Conservation (phyloP, 92 coral and sea anemone species). For the Zoanthus gigantus region DNA sequence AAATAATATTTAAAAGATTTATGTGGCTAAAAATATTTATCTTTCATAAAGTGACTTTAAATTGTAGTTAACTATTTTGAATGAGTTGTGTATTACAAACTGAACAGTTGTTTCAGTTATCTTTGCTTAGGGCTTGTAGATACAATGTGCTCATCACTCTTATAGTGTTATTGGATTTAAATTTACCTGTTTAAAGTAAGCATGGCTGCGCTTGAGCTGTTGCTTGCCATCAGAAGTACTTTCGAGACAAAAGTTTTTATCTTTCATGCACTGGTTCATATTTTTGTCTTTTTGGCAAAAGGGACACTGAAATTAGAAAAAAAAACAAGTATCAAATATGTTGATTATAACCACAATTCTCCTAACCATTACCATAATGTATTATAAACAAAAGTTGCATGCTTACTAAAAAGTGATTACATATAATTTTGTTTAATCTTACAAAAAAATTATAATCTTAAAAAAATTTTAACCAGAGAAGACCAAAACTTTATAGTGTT, state of each 20-base stretch:
- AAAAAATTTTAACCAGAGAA: not conserved
- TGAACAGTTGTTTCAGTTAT: constrained; percentile 1
- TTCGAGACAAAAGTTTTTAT: constrained; percentile 9
- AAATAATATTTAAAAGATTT: not conserved
- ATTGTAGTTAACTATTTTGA: not conserved
- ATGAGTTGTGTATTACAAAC: not conserved
- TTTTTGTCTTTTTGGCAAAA: constrained; percentile 15
- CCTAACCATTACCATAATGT: not conserved
- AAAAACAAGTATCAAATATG: not conserved
- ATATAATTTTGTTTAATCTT: not conserved
- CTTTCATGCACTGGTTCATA: not conserved
- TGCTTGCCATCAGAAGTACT: constrained; percentile 3
- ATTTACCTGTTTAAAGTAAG: constrained; percentile 55
- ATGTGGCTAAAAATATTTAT: not conserved
- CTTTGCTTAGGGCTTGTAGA: not conserved
- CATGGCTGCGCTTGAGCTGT: constrained; percentile 31
- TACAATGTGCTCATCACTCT: not conserved
- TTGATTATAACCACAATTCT: too few species aligned
- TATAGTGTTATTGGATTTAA: not conserved
- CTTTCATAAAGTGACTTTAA: not conserved
- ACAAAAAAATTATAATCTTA: not conserved
- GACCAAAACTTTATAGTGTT: constrained; percentile 5
- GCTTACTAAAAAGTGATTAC: not conserved
- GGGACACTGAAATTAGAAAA: constrained; percentile 12
- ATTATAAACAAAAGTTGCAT: not conserved